Percentiles rank a stretch among this genome's conserved stretches.
Evolutionary conservation across 2,888 invertebrate species (phyloP).

Genomic region (Lycaena phlaeas): DNA sequence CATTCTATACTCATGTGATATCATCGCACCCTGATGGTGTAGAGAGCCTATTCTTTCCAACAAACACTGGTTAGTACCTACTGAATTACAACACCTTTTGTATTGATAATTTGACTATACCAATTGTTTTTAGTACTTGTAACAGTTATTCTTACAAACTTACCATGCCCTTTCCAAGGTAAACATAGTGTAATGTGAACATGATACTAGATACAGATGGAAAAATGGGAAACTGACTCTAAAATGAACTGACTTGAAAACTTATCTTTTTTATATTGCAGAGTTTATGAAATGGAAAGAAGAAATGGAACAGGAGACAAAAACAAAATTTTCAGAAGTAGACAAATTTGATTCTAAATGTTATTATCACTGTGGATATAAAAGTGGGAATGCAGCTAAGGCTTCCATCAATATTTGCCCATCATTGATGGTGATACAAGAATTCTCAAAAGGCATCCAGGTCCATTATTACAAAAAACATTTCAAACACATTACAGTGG

Average conservation of each 20-base stretch:
- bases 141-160: no score
- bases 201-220: no score
- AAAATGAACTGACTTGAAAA: no score
- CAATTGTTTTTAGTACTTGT: no score
- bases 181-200: no score
- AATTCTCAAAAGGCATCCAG: constrained; percentile 36
- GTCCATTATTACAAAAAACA: constrained; percentile 32
- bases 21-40: constrained; percentile 29
- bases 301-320: constrained; percentile 30
- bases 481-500: constrained; percentile 25
- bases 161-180: no score
- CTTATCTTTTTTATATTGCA: constrained; percentile 33
- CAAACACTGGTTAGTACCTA: constrained; percentile 27
- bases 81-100: no score
- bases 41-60: constrained; percentile 40
- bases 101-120: no score
- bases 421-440: constrained; percentile 29
- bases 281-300: constrained; percentile 41
- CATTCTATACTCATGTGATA: constrained; percentile 38
- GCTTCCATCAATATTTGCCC: constrained; percentile 32
- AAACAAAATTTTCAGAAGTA: constrained; percentile 28
- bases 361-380: constrained; percentile 34
- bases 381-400: constrained; percentile 1
- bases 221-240: no score
- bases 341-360: constrained; percentile 28